Evolutionary conservation across 2,888 invertebrate genomes (phyloP), one percentile per base, ranked within the genome.

Genomic region (Microctonus hyperodae): DNA sequence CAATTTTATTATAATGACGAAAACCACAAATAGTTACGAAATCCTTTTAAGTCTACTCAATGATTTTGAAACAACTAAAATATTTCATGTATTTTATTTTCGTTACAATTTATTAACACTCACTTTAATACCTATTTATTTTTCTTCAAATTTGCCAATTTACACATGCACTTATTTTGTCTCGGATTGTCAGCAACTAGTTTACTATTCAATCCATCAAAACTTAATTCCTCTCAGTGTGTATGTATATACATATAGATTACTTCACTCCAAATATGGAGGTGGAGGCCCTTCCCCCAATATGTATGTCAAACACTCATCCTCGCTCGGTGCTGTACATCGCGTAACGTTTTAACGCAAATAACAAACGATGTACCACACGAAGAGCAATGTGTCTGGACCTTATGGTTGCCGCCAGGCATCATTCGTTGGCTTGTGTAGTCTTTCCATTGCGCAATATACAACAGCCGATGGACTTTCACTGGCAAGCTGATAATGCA

Each of bases 391-490:
- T 20, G 7, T 44, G 44, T 44, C 44, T 28, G 59, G 59, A 51
- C 25, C 58, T 62, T 57, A 61, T n/a, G 44, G 44, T 44, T 16
- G 31, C 65, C 55, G 61, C 60, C 50, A 22, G 28, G 40, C 33
- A 65, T n/a, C 50, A 48, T 56, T 53, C 57, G 51, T 53, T 68
- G 63, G 59, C 59, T 64, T 66, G 56, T 50, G 63, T 63, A 33
- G 62, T 71, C 63, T 65, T 67, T 65, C 7, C 44, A 55, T 72
- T 71, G 64, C 70, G 69, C 68, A 71, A 70, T 55, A 37, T 37
- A 28, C 33, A 53, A 64, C 60, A 59, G 65, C 55, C 44, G 63
- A 20, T 67, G 57, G 33, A 72, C 71, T 72, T 71, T 71, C 72
- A 70, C 71, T 68, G 53, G 59, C 65, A 35, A 67, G 64, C 67